Conservation (phyloP, 2,797 vertebrate species). For the Bradypodion ventrale region DNA sequence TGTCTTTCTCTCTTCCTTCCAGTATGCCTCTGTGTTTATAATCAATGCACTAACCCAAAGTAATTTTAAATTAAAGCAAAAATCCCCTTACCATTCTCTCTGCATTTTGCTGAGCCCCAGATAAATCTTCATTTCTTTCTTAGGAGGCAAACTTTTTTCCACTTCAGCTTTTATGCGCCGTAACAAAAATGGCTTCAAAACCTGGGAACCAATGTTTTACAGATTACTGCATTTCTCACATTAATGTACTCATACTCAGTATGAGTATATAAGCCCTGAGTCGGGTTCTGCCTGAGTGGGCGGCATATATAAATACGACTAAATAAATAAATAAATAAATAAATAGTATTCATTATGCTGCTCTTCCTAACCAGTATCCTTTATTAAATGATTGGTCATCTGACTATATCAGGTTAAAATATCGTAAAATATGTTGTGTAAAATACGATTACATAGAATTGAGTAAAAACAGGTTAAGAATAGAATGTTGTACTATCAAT, state of each 20-base stretch:
- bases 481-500: too few relatives aligned
- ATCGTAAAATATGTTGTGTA: too few relatives aligned
- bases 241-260: background rate
- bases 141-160: slow-evolving; percentile 83
- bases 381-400: too few relatives aligned
- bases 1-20: too few relatives aligned
- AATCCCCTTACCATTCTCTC: slow-evolving; percentile 80
- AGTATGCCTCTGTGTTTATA: background rate
- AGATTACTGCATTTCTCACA: background rate
- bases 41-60: background rate
- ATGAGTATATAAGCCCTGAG: too few relatives aligned
- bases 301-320: too few relatives aligned
- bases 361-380: too few relatives aligned
- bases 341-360: background rate
- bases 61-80: slow-evolving; percentile 21
- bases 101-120: slow-evolving; percentile 86
- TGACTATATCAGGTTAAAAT: too few relatives aligned
- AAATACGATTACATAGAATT: too few relatives aligned
- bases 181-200: slow-evolving; percentile 83
- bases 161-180: slow-evolving; percentile 85
- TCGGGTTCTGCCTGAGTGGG: too few relatives aligned
- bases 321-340: too few relatives aligned
- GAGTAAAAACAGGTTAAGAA: too few relatives aligned
- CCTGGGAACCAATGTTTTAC: slow-evolving; percentile 65
- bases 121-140: slow-evolving; percentile 85